Percentiles rank a stretch among this genome's conserved stretches.
Evolutionary conservation across 2,797 vertebrate genomes (phyloP).

Genomic region (Xerus rutilus): DNA sequence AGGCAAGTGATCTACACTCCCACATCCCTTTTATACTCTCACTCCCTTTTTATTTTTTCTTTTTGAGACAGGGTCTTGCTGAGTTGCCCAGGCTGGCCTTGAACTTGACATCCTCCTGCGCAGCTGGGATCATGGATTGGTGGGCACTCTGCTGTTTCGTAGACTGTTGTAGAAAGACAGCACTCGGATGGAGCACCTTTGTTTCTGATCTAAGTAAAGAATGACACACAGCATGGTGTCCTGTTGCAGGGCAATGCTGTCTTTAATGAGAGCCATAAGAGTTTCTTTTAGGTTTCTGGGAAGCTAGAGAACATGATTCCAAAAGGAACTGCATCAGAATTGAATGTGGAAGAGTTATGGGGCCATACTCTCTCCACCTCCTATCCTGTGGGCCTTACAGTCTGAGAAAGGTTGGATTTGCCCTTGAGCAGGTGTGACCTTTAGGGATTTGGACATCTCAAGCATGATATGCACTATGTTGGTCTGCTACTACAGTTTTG

Average conservation of each 20-base stretch:
- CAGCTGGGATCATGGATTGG: background rate
- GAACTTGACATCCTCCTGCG: background rate
- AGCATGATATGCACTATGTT: constrained; percentile 30
- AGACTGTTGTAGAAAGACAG: background rate
- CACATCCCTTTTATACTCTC: background rate
- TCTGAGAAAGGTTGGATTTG: constrained; percentile 38
- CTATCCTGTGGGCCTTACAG: background rate
- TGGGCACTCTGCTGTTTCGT: background rate
- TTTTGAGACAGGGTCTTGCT: background rate
- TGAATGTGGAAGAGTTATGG: constrained; percentile 19
- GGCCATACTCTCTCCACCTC: background rate
- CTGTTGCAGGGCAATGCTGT: constrained; percentile 24
- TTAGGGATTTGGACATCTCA: constrained; percentile 42
- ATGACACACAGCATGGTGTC: background rate
- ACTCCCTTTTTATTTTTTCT: background rate
- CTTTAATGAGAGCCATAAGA: constrained; percentile 52
- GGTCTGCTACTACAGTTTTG: constrained; percentile 18
- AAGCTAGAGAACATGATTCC: constrained; percentile 29
- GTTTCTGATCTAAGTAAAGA: constrained; percentile 56
- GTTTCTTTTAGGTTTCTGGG: constrained; percentile 44
- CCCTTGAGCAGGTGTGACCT: background rate
- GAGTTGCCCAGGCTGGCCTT: background rate
- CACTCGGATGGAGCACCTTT: background rate
- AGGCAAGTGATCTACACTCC: background rate
- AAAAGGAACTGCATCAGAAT: constrained; percentile 26